These are phyloP conservation scores for Latrodectus hesperus DNA, from an alignment of 2,888 invertebrate genomes.

Conservation along the genomic window DNA sequence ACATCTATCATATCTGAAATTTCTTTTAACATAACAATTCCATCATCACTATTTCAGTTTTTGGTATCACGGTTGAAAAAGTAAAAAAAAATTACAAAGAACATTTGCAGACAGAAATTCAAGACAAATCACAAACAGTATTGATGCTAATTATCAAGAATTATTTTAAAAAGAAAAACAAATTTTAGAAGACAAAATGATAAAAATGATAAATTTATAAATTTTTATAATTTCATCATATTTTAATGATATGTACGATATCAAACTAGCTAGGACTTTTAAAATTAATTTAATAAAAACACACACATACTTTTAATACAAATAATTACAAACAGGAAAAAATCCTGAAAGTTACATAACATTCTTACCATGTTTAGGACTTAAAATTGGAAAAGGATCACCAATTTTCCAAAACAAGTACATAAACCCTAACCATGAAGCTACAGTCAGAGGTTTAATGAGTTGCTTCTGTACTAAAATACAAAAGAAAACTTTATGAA, in stretches of 20 bases:
- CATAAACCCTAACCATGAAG: slow-evolving; percentile 92
- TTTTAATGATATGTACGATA: neutral
- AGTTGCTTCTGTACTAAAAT: slow-evolving; percentile 83
- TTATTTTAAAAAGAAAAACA: neutral
- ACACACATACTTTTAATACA: neutral
- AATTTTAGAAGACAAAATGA: neutral
- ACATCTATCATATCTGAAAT: no score
- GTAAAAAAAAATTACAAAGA: no score
- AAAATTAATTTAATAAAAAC: neutral
- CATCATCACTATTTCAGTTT: no score
- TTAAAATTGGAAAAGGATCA: slow-evolving; percentile 97
- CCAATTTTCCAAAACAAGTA: slow-evolving; percentile 99
- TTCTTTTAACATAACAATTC: no score
- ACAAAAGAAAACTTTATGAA: slow-evolving; percentile 3
- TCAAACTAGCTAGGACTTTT: neutral
- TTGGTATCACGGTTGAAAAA: no score
- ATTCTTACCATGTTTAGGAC: slow-evolving; percentile 89
- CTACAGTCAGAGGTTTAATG: slow-evolving; percentile 85
- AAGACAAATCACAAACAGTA: no score
- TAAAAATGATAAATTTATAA: neutral
- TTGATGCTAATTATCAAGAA: no score
- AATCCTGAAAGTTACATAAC: slow-evolving; percentile 5
- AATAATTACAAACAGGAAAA: slow-evolving; percentile 1
- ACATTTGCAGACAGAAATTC: no score
- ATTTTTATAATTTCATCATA: neutral